Evolutionary conservation across 1,140 invertebrate species (phyloP).

Genomic region (Aleiodes sp.): DNA sequence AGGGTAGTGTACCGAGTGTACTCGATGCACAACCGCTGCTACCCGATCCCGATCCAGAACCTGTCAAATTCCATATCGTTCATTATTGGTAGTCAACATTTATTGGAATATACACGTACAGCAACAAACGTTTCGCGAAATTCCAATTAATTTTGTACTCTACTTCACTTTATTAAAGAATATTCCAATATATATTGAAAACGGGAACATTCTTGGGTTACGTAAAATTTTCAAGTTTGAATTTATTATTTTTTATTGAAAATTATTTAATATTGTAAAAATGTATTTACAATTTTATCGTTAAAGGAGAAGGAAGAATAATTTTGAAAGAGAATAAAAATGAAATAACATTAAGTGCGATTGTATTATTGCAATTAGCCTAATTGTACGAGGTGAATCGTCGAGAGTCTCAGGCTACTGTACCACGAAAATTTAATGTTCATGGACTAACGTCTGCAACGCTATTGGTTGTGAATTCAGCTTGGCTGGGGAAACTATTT

Average conservation of each 20-base stretch:
- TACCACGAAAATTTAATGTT: slow-evolving; percentile 15
- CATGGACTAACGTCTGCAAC: background rate
- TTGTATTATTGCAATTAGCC: slow-evolving; percentile 10
- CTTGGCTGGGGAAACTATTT: background rate
- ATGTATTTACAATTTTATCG: slow-evolving; percentile 3
- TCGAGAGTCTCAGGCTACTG: slow-evolving; percentile 2
- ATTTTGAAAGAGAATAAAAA: background rate
- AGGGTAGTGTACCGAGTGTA: slow-evolving; percentile 54
- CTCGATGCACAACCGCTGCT: slow-evolving; percentile 61
- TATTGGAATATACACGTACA: background rate
- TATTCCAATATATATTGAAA: no score
- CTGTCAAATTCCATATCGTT: slow-evolving; percentile 35
- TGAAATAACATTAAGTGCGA: background rate
- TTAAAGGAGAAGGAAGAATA: background rate
- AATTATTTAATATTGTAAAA: background rate
- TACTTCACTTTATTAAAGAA: no score
- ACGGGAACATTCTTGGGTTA: no score
- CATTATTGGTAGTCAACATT: slow-evolving; percentile 4
- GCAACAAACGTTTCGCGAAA: background rate
- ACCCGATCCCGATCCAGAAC: slow-evolving; percentile 64
- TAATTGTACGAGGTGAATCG: slow-evolving; percentile 21
- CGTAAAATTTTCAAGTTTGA: no score
- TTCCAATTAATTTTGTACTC: no score
- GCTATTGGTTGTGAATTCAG: background rate
- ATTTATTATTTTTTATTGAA: no score